Conservation (phyloP, 2,797 vertebrate species). For the Melanotaenia boesemani region DNA sequence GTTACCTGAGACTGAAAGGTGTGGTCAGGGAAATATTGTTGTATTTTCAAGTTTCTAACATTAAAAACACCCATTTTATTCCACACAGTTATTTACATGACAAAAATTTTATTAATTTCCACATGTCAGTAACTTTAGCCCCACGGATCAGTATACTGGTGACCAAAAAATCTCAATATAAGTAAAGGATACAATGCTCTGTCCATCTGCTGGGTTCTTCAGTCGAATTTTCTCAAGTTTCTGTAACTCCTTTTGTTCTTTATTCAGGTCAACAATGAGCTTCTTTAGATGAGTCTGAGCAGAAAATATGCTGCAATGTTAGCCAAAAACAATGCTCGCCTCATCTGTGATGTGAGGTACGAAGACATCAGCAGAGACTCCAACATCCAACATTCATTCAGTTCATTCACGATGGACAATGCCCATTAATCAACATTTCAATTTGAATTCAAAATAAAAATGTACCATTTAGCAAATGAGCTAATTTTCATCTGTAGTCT, state of each 20-base stretch:
- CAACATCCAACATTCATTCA: too few relatives aligned
- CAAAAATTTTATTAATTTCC: too few relatives aligned
- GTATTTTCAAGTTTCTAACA: background rate
- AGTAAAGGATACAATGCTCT: slow-evolving; percentile 86
- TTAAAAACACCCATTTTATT: background rate
- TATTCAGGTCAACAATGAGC: slow-evolving; percentile 78
- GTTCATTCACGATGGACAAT: too few relatives aligned
- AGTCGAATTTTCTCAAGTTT: slow-evolving; percentile 83
- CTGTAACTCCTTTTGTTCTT: slow-evolving; percentile 86
- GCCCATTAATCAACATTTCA: too few relatives aligned
- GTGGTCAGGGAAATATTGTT: slow-evolving; percentile 75
- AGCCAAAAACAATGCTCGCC: background rate
- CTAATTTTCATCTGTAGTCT: too few relatives aligned
- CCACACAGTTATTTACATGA: too few relatives aligned
- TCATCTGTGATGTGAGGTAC: too few relatives aligned
- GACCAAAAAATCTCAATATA: background rate
- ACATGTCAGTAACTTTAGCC: too few relatives aligned
- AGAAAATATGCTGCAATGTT: background rate
- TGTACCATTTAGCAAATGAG: too few relatives aligned
- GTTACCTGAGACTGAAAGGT: slow-evolving; percentile 83
- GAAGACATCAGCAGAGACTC: too few relatives aligned
- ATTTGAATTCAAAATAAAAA: too few relatives aligned
- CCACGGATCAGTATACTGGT: too few relatives aligned
- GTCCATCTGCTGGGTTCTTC: slow-evolving; percentile 82
- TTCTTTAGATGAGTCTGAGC: slow-evolving; percentile 86